Evolutionary conservation across 2,113 vertebrate species (phyloP).

Genomic region (Naja naja): DNA sequence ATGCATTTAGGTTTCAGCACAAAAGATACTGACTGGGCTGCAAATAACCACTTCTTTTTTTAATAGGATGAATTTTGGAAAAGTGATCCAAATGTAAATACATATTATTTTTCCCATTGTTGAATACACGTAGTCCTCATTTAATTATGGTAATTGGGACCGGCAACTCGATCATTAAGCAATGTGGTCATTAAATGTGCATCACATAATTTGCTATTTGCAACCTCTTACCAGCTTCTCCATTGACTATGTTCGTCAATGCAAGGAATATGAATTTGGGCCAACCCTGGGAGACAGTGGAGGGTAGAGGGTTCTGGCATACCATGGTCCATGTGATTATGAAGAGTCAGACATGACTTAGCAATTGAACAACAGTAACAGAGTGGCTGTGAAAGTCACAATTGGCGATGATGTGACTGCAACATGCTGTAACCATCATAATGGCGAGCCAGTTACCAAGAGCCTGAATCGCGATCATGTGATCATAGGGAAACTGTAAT

Average conservation of each 20-base stretch:
- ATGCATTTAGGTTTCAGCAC: not conserved
- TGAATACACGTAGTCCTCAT: not conserved
- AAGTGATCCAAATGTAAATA: not conserved
- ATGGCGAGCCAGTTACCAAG: not conserved
- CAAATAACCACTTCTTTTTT: not conserved
- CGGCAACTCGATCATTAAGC: not conserved
- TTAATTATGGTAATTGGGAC: not conserved
- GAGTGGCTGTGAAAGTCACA: not conserved
- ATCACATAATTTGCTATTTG: not conserved
- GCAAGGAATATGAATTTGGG: not conserved
- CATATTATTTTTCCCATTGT: not conserved
- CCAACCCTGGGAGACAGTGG: not conserved
- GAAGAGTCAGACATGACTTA: not conserved
- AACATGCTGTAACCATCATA: not conserved
- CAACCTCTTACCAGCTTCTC: not conserved
- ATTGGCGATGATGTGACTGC: not conserved
- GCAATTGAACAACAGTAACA: not conserved
- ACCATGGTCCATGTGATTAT: not conserved
- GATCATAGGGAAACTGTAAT: not conserved
- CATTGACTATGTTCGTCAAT: not conserved
- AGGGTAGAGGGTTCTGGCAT: not conserved
- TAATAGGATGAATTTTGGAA: not conserved
- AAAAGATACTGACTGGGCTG: not conserved
- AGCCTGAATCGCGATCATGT: not conserved
- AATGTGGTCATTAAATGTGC: not conserved